Conservation (phyloP, 2,888 invertebrate genomes). For the Campaea margaritaria region DNA sequence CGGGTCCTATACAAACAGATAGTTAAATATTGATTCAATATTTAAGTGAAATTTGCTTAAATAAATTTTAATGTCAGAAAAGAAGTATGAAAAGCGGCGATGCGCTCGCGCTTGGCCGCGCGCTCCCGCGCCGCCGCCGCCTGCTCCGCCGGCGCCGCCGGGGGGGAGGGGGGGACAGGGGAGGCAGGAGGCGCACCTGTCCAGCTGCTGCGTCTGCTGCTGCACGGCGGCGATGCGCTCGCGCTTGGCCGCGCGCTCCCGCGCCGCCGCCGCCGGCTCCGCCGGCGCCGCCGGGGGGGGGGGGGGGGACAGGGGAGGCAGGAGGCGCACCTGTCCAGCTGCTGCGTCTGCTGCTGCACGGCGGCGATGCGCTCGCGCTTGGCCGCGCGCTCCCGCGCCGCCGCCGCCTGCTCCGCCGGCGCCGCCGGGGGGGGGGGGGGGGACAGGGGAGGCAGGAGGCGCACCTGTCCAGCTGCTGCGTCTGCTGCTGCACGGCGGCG, state of each 20-base stretch:
- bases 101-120: conserved; percentile 68
- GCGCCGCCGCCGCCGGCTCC: conserved; percentile 39
- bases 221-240: conserved; percentile 75
- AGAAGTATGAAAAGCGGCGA: no score
- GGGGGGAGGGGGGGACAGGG: no score
- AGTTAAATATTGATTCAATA: no score
- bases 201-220: conserved; percentile 38
- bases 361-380: conserved; percentile 78
- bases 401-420: conserved; percentile 22
- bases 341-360: conserved; percentile 34
- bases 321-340: conserved; percentile 15
- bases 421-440: neutral
- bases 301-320: no score
- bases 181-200: neutral
- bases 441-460: neutral
- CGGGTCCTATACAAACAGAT: conserved; percentile 48
- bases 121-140: conserved; percentile 55
- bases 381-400: conserved; percentile 59
- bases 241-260: conserved; percentile 62
- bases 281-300: neutral
- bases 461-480: conserved; percentile 27
- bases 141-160: conserved; percentile 8
- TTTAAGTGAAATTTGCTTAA: no score
- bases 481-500: conserved; percentile 56
- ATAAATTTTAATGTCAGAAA: no score